Evolutionary conservation across 2,113 vertebrate species (phyloP).

Genomic region (Jaculus jaculus): DNA sequence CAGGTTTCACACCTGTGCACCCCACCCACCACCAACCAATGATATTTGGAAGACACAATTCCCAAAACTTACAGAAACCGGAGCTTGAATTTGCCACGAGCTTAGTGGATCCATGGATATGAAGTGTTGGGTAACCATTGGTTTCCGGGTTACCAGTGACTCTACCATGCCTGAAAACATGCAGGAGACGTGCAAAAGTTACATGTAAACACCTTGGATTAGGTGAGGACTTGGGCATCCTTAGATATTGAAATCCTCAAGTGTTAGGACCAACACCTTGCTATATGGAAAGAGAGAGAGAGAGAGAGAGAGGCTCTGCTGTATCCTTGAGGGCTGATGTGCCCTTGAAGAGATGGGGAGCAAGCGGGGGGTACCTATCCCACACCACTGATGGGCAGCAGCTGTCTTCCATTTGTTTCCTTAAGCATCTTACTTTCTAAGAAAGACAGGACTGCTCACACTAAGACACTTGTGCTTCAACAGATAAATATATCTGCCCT

Average conservation of each 20-base stretch:
- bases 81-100: neutral
- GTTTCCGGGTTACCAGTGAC: neutral
- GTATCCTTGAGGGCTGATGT: fast-evolving
- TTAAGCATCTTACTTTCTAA: no score
- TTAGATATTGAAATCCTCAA: neutral
- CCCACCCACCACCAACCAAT: neutral
- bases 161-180: neutral
- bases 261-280: no score
- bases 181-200: neutral
- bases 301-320: no score
- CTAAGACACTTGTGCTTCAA: neutral
- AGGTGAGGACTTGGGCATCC: neutral
- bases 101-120: neutral
- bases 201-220: neutral
- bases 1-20: no score
- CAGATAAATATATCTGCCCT: no score
- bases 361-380: fast-evolving
- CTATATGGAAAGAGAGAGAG: no score
- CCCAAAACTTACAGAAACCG: neutral
- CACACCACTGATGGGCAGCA: fast-evolving
- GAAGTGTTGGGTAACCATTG: no score
- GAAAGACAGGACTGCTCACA: neutral
- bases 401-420: fast-evolving
- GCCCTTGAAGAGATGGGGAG: fast-evolving
- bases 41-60: neutral